These are phyloP conservation scores for Microchrysa polita DNA, from an alignment of 2,888 invertebrate genomes.

Conservation along the genomic window DNA sequence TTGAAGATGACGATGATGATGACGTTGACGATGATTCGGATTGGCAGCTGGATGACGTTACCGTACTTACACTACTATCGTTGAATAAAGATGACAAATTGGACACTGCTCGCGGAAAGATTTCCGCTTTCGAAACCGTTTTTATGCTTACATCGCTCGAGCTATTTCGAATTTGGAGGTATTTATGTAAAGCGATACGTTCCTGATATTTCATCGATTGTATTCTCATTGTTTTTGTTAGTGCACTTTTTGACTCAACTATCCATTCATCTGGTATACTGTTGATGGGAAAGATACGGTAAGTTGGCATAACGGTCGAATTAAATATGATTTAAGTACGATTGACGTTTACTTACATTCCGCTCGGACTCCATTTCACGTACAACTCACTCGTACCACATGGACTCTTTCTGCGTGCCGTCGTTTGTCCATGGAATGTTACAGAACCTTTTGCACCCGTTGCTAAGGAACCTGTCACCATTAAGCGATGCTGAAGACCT, in stretches of 20 bases:
- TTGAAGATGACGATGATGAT: not conserved
- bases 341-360: constrained; percentile 76
- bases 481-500: constrained; percentile 83
- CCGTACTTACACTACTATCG: constrained; percentile 37
- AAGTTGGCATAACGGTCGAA: not conserved
- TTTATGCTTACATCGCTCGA: constrained; percentile 46
- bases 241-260: constrained; percentile 74
- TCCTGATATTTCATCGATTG: constrained; percentile 48
- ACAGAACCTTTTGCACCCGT: constrained; percentile 74
- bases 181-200: constrained; percentile 49
- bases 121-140: constrained; percentile 22
- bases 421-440: constrained; percentile 75
- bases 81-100: not conserved
- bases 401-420: constrained; percentile 73
- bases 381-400: constrained; percentile 77
- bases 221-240: constrained; percentile 71
- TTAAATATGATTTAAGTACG: not conserved
- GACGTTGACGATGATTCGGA: not conserved
- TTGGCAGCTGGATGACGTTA: constrained; percentile 52
- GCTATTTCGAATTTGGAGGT: constrained; percentile 45
- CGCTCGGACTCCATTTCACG: constrained; percentile 83
- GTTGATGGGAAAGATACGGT: constrained; percentile 57
- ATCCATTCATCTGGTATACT: constrained; percentile 91
- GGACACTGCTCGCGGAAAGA: not conserved
- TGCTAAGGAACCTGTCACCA: constrained; percentile 72